Base-by-base conservation (phyloP, 2,797 vertebrate species). In the Ceyx erithaca region DNA sequence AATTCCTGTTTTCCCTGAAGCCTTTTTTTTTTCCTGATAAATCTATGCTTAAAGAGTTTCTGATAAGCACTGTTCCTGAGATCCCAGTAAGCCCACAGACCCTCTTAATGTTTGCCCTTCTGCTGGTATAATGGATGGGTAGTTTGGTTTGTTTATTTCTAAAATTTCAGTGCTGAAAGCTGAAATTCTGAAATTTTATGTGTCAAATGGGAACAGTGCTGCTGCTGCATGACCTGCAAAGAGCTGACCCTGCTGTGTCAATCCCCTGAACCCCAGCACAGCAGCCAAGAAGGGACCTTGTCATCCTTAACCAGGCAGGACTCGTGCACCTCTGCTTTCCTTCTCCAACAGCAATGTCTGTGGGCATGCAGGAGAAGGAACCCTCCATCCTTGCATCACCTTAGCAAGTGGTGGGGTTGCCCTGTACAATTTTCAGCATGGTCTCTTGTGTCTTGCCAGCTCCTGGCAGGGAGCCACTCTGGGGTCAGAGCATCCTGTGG, bases 291-390 rank as follows among this genome's bases (percentile, higher is more conserved):
- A n/a, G 17, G 61, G 30, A 20, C 30, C 33, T 59, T 5, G 0
- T 14, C 40, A 16, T 4, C 67, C 14, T 25, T 37, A 55, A 10
- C 19, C 72, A 12, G 66, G 52, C 54, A 16, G 89, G 9, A 30
- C 33, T 43, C 6, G 0, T 7, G 25, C 25, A 19, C 11, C 46
- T 23, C 25, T 23, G 7, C 1, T 0, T 58, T 49, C 1, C 0
- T 18, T 28, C 31, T 28, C 31, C 25, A 10, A 31, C 9, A 33
- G 25, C 22, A 23, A 3, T 3, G 6, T 20, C 33, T 16, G 3
- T 0, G 22, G 8, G 10, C 6, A 19, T 5, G 48, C 55, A 12
- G 68, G 26, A 17, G 2, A 0, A n/a, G 48, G 17, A 59, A 23
- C 2, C 0, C 35, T 33, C 35, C 2, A 1, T 12, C 30, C 30